phyloP scores from a whole-genome alignment of 2,797 vertebrate species.

The Catharus ustulatus region DNA sequence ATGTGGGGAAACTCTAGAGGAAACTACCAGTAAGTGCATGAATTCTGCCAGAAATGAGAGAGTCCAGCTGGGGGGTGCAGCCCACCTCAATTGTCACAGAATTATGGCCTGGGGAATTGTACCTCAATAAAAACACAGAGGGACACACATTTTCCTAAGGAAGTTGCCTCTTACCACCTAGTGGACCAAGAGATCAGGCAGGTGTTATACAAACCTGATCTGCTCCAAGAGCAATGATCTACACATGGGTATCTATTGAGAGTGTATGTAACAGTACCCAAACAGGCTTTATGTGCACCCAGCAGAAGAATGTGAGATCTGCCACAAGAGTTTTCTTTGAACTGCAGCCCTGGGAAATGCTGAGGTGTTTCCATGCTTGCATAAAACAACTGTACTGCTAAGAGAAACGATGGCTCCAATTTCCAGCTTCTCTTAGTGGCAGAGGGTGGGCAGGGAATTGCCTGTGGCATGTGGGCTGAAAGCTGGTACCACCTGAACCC shows the following conservation, averaged over 20 bases:
- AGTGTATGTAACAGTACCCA: rapidly evolving
- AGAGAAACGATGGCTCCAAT: neutral
- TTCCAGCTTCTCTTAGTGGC: neutral
- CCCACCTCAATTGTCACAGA: neutral
- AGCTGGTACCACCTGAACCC: neutral
- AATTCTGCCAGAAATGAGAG: neutral
- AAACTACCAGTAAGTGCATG: neutral
- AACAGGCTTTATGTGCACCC: neutral
- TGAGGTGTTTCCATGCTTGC: neutral
- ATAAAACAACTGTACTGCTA: neutral
- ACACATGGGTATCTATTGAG: neutral
- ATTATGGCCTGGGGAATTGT: neutral
- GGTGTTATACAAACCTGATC: neutral
- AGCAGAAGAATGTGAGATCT: neutral
- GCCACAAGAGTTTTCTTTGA: neutral
- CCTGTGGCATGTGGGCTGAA: neutral
- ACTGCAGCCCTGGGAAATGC: neutral
- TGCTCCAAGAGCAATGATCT: neutral
- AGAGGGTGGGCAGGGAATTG: neutral
- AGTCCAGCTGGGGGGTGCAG: neutral
- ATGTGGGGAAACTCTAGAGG: neutral
- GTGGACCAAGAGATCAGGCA: neutral
- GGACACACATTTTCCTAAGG: neutral
- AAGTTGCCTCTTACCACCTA: neutral
- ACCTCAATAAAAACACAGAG: neutral